A percentile compares a stretch with the other conserved stretches of the same genome.
Conservation (phyloP, 92 coral and sea anemone genomes). For the Montipora capitata region DNA sequence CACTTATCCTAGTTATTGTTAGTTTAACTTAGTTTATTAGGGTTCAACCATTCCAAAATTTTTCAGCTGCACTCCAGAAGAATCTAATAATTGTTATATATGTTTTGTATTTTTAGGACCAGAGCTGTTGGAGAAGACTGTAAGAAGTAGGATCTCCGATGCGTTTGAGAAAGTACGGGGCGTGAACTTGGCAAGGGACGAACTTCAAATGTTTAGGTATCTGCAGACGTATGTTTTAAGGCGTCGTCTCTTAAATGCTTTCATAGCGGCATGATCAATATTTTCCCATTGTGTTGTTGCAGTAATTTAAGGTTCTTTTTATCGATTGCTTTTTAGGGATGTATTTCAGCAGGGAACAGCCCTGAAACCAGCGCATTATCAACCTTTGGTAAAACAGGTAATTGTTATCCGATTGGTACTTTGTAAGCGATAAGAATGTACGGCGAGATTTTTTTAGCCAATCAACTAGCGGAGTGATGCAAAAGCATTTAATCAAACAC, state of each 20-base stretch:
- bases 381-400: slow-evolving; percentile 77
- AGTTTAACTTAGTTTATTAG: no score
- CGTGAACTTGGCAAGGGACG: slow-evolving; percentile 82
- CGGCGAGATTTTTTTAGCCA: no score
- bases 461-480: no score
- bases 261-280: no score
- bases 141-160: slow-evolving; percentile 84
- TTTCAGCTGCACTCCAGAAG: no score
- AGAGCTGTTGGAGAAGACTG: slow-evolving; percentile 74
- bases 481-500: no score
- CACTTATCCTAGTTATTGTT: no score
- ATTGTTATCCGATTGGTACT: background rate
- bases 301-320: background rate
- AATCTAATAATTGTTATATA: no score
- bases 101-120: slow-evolving; percentile 26
- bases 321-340: slow-evolving; percentile 34
- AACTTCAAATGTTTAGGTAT: slow-evolving; percentile 87
- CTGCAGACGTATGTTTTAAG: background rate
- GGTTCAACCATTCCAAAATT: no score
- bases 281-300: background rate
- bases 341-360: slow-evolving; percentile 83
- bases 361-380: slow-evolving; percentile 79
- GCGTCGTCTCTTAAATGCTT: background rate
- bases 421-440: no score
- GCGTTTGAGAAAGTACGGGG: slow-evolving; percentile 91